phyloP scores from a whole-genome alignment of 2,888 invertebrate genomes.

The Elgonia sp. region DNA sequence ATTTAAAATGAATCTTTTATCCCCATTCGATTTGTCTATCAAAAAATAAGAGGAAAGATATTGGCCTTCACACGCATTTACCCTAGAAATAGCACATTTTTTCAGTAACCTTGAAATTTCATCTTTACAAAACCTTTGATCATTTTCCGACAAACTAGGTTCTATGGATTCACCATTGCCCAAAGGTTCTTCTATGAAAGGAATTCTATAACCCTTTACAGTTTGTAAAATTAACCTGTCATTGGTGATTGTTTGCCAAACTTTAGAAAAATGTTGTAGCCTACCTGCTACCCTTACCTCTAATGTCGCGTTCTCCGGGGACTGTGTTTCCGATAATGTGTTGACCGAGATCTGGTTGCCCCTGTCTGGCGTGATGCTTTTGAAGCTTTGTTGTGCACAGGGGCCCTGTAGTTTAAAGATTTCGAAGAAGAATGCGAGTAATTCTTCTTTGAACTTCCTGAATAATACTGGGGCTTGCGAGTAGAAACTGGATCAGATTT shows the following conservation, averaged over 20 bases:
- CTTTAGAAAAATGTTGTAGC: background rate
- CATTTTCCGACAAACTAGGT: too few relatives aligned
- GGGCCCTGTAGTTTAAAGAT: slow-evolving; percentile 37
- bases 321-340: background rate
- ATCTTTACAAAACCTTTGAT: too few relatives aligned
- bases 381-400: background rate
- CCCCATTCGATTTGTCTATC: slow-evolving; percentile 45
- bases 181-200: too few relatives aligned
- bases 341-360: slow-evolving; percentile 3
- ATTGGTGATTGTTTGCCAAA: background rate
- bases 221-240: slow-evolving; percentile 8
- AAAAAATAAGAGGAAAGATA: slow-evolving; percentile 27
- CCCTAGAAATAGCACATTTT: too few relatives aligned
- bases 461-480: too few relatives aligned
- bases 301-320: slow-evolving; percentile 6
- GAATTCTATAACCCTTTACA: slow-evolving; percentile 21
- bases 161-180: too few relatives aligned
- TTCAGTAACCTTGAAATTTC: too few relatives aligned
- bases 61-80: too few relatives aligned
- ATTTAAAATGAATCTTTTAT: slow-evolving; percentile 17
- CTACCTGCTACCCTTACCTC: slow-evolving; percentile 32
- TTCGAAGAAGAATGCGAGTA: too few relatives aligned
- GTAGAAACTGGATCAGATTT: background rate
- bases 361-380: background rate
- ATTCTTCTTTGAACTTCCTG: too few relatives aligned